A percentile compares a stretch with the other conserved stretches of the same genome.
These are phyloP conservation scores for Seriola dumerili DNA, from an alignment of 2,113 vertebrate genomes.

Conservation along the genomic window DNA sequence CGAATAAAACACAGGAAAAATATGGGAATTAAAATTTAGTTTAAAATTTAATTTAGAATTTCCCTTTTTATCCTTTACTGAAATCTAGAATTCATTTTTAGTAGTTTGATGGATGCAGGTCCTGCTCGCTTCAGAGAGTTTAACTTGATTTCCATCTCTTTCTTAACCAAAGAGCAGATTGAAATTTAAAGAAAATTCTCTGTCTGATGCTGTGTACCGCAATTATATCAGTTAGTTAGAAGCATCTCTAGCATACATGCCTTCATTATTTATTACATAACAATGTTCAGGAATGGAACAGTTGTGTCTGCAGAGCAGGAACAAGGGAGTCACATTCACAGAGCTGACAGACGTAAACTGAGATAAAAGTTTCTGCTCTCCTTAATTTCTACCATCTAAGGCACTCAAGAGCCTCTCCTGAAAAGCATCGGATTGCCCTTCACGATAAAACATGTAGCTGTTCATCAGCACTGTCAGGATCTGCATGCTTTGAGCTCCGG, in stretches of 20 bases:
- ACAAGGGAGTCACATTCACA: neutral
- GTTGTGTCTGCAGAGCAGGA: neutral
- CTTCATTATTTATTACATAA: conserved; percentile 16
- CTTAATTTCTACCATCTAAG: conserved; percentile 46
- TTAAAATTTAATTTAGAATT: neutral
- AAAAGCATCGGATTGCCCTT: conserved; percentile 41
- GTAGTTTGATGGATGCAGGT: neutral
- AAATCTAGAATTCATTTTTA: neutral
- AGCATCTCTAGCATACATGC: neutral
- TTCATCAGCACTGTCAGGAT: conserved; percentile 50
- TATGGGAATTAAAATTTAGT: no score
- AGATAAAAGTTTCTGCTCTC: conserved; percentile 29
- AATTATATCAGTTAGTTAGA: neutral
- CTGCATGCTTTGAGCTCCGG: conserved; percentile 26
- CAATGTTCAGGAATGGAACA: conserved; percentile 6
- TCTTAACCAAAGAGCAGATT: neutral
- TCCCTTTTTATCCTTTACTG: neutral
- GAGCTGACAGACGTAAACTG: conserved; percentile 33
- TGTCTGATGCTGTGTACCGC: neutral
- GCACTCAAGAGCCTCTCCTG: conserved; percentile 29
- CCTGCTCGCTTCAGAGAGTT: neutral
- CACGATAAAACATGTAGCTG: conserved; percentile 45
- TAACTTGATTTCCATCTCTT: neutral
- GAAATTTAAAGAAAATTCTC: neutral
- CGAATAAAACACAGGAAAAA: no score